Percentiles rank a stretch among this genome's conserved stretches.
These are phyloP conservation scores for Sylvilagus floridanus DNA, from an alignment of 2,797 vertebrate genomes.

Conservation along the genomic window DNA sequence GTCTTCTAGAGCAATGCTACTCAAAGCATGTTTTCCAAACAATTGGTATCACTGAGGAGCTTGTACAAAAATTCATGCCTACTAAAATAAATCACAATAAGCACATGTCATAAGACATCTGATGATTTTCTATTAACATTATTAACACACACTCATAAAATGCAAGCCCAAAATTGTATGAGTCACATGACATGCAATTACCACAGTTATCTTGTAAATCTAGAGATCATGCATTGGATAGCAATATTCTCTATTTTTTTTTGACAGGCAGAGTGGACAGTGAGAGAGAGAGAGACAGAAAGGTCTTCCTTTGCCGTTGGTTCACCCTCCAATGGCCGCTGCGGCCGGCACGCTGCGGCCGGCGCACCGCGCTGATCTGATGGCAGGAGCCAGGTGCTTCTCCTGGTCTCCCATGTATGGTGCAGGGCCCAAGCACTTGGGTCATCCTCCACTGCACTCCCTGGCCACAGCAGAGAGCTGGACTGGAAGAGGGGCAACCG, in stretches of 20 bases:
- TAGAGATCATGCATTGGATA: background rate
- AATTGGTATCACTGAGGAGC: background rate
- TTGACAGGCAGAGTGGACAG: no score
- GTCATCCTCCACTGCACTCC: no score
- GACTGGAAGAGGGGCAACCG: no score
- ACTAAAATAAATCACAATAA: conserved; percentile 31
- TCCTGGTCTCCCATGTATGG: no score
- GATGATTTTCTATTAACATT: background rate
- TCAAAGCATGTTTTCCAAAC: background rate
- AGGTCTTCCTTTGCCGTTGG: no score
- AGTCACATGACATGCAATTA: conserved; percentile 14
- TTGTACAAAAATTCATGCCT: background rate
- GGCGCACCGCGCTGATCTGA: no score
- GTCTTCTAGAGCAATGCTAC: background rate
- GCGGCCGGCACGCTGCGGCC: no score
- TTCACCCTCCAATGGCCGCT: no score
- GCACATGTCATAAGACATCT: background rate
- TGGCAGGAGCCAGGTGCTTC: no score
- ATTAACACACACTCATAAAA: background rate
- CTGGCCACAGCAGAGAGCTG: no score
- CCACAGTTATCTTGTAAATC: conserved; percentile 19
- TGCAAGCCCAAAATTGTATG: background rate
- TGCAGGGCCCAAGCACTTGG: no score
- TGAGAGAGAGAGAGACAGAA: no score
- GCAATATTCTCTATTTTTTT: background rate